phyloP scores from a whole-genome alignment of 1,140 invertebrate species.

The Micrasema longulum region DNA sequence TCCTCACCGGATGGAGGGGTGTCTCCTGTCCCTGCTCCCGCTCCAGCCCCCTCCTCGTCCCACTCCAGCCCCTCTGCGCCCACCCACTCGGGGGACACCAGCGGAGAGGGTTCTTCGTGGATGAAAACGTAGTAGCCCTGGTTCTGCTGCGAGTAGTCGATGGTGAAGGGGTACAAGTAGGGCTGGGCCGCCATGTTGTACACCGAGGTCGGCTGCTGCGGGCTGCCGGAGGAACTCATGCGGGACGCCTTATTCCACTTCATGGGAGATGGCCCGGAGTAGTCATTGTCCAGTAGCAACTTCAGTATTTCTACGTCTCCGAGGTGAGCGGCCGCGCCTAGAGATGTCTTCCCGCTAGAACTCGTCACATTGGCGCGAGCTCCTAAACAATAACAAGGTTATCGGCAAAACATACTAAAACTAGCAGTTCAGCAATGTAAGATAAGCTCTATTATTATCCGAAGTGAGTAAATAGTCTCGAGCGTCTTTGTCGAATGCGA shows the following conservation, averaged over 20 bases:
- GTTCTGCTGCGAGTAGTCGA: conserved; percentile 49
- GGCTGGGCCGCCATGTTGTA: conserved; percentile 16
- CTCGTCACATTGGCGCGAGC: conserved; percentile 43
- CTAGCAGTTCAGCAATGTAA: neutral
- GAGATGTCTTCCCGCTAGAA: conserved; percentile 40
- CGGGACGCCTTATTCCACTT: conserved; percentile 18
- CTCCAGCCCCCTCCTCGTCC: conserved; percentile 48
- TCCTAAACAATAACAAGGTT: conserved; percentile 37
- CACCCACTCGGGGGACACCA: conserved; percentile 41
- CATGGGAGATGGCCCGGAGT: neutral
- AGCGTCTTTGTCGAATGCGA: neutral
- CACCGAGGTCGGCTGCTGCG: conserved; percentile 2
- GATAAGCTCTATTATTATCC: conserved; percentile 9
- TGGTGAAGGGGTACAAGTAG: conserved; percentile 44
- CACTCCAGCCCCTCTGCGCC: conserved; percentile 49
- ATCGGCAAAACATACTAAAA: neutral
- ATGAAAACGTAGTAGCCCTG: conserved; percentile 53
- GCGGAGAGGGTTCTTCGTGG: conserved; percentile 47
- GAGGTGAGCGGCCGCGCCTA: conserved; percentile 38
- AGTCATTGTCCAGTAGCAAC: conserved; percentile 33
- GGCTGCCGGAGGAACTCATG: neutral
- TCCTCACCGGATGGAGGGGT: conserved; percentile 40
- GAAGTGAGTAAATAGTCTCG: neutral
- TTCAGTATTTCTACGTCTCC: conserved; percentile 42
- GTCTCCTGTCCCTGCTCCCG: conserved; percentile 35